phyloP scores from a whole-genome alignment of 2,797 vertebrate genomes.

The Acanthiza pusilla region DNA sequence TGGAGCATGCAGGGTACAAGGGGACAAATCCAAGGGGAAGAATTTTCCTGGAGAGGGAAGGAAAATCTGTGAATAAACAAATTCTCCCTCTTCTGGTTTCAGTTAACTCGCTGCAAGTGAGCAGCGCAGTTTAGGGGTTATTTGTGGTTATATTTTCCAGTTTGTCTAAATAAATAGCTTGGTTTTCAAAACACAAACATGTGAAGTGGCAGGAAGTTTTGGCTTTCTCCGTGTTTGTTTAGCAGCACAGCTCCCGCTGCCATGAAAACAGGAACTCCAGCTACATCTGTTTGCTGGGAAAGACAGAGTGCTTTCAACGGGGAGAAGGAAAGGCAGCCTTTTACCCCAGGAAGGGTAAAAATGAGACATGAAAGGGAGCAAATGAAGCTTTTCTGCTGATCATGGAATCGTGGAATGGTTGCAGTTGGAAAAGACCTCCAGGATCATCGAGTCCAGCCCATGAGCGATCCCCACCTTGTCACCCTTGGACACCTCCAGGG shows the following conservation, averaged over 20 bases:
- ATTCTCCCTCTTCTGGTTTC: not conserved
- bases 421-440: not conserved
- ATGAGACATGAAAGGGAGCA: not conserved
- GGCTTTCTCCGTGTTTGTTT: not conserved
- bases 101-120: not conserved
- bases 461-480: not conserved
- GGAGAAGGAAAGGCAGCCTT: not conserved
- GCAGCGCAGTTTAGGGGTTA: not conserved
- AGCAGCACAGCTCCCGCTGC: not conserved
- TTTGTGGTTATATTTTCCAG: not conserved
- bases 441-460: fast-evolving
- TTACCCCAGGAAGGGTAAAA: not conserved
- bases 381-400: not conserved
- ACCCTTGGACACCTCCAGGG: not conserved
- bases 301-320: not conserved
- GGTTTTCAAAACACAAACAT: conserved; percentile 8
- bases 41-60: not conserved
- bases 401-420: not conserved
- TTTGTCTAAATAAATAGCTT: not conserved
- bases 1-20: not conserved
- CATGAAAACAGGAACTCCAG: not conserved
- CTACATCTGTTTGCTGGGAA: not conserved
- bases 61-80: not conserved
- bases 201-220: conserved; percentile 27
- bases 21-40: not conserved